phyloP scores from a whole-genome alignment of 1,140 invertebrate species.

The Conus betulinus region DNA sequence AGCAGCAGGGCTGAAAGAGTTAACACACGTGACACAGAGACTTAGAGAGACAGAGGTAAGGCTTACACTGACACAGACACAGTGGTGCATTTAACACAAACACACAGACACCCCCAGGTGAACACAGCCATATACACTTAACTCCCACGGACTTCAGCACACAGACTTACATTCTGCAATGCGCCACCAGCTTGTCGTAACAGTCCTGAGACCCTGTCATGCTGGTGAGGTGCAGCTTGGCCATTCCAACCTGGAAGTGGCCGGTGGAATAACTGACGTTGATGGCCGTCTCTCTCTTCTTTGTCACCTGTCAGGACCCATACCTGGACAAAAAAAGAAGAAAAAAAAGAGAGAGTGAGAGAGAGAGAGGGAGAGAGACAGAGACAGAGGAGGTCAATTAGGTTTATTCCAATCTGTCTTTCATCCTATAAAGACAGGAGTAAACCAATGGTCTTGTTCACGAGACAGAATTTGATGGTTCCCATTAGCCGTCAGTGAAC shows the following conservation, averaged over 20 bases:
- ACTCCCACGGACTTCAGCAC: background rate
- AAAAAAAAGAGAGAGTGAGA: background rate
- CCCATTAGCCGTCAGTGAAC: too few species aligned
- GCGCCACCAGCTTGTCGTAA: background rate
- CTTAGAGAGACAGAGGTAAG: background rate
- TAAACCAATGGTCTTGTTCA: too few species aligned
- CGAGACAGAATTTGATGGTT: too few species aligned
- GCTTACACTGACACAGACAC: background rate
- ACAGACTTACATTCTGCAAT: background rate
- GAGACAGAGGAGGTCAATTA: background rate
- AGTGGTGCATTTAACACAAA: background rate
- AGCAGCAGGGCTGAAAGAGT: too few species aligned
- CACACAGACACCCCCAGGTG: background rate
- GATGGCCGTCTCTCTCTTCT: conserved; percentile 96
- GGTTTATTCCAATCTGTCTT: background rate
- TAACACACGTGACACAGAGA: background rate
- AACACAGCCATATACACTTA: background rate
- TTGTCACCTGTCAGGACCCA: conserved; percentile 99
- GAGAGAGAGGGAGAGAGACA: background rate
- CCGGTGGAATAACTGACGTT: conserved; percentile 97
- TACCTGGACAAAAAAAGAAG: conserved; percentile 75
- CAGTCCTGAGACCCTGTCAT: conserved; percentile 50
- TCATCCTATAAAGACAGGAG: too few species aligned
- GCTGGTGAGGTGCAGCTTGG: conserved; percentile 75
- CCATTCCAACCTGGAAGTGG: conserved; percentile 85